Evolutionary conservation across 2,113 vertebrate genomes (phyloP).

Genomic region (Grammatotria lemairii): DNA sequence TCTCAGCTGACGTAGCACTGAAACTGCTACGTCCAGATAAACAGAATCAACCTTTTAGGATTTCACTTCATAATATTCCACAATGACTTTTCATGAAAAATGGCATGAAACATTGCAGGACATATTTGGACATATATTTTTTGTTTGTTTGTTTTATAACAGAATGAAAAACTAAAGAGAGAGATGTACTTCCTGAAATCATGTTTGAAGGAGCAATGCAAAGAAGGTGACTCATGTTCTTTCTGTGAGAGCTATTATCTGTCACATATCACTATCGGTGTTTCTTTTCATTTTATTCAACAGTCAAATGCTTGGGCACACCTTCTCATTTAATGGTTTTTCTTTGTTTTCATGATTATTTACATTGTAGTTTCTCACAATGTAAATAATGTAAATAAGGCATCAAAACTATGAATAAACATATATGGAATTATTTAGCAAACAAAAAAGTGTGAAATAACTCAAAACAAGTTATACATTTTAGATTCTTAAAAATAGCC

Average conservation of each 20-base stretch:
- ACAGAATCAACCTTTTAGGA: not conserved
- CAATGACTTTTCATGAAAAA: not conserved
- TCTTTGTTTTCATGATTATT: not conserved
- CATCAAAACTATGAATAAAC: not conserved
- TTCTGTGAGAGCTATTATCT: not conserved
- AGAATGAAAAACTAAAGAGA: constrained; percentile 67
- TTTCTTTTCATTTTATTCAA: not conserved
- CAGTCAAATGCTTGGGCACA: not conserved
- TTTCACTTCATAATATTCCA: not conserved
- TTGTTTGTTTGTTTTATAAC: not conserved
- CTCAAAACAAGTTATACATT: not conserved
- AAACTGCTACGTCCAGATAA: not conserved
- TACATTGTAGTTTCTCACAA: not conserved
- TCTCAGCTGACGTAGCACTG: no score
- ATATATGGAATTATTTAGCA: not conserved
- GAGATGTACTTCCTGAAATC: not conserved
- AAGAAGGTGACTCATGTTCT: not conserved
- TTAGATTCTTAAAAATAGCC: not conserved
- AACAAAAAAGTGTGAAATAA: not conserved
- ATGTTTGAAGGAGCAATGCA: constrained; percentile 38
- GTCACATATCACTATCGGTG: not conserved
- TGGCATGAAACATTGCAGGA: not conserved
- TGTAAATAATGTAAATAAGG: not conserved
- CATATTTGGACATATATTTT: not conserved
- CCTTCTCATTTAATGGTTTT: not conserved